These are phyloP conservation scores for Cassiopea xamachana DNA, from an alignment of 30 jellyfish, hydroid and myxozoan genomes.

Conservation along the genomic window DNA sequence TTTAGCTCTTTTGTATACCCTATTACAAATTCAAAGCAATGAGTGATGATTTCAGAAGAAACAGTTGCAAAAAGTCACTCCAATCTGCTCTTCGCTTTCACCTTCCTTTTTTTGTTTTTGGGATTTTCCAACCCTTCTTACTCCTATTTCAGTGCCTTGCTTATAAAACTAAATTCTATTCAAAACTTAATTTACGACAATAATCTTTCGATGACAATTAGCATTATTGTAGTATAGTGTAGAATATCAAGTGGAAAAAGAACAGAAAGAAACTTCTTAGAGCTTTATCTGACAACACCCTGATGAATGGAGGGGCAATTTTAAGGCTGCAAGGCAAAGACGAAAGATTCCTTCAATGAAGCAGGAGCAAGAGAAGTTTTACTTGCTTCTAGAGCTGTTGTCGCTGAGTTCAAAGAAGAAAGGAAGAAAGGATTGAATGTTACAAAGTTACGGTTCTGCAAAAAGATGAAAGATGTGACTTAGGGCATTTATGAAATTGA, in stretches of 20 bases:
- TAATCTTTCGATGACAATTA: not conserved
- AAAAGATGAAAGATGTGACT: conserved; percentile 27
- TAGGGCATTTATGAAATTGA: conserved; percentile 30
- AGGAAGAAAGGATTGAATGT: conserved; percentile 26
- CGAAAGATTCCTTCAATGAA: conserved; percentile 20
- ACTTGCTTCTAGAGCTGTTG: conserved; percentile 14
- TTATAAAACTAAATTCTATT: too few species aligned
- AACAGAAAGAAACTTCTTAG: conserved; percentile 25
- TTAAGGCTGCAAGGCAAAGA: conserved; percentile 51
- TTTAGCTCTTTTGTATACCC: too few species aligned
- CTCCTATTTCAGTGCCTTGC: too few species aligned
- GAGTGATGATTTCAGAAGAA: too few species aligned
- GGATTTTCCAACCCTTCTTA: too few species aligned
- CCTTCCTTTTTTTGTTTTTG: too few species aligned
- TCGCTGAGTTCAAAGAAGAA: conserved; percentile 20
- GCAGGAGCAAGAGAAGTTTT: conserved; percentile 25
- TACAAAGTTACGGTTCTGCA: conserved; percentile 48
- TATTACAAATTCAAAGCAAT: too few species aligned
- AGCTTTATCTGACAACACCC: conserved; percentile 8
- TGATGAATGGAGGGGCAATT: conserved; percentile 23
- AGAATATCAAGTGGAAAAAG: conserved; percentile 27
- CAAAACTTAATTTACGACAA: too few species aligned
- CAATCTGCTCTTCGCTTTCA: too few species aligned
- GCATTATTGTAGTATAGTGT: not conserved
- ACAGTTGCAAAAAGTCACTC: too few species aligned